phyloP scores from a whole-genome alignment of 37 sponge, comb jelly and placozoan genomes.

The Agelas oroides region DNA sequence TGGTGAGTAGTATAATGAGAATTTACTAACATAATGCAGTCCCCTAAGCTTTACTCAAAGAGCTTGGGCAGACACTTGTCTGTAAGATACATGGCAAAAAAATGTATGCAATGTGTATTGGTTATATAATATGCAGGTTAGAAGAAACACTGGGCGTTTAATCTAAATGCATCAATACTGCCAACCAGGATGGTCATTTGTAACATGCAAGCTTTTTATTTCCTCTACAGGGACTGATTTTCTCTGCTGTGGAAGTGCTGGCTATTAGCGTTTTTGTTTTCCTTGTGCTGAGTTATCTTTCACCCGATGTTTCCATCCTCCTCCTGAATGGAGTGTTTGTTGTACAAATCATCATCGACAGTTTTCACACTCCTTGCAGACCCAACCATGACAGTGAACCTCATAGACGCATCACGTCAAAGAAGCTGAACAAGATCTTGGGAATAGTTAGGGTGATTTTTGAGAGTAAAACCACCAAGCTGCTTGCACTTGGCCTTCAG shows the following conservation, averaged over 20 bases:
- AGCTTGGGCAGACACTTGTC: too few relatives aligned
- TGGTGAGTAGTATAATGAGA: too few relatives aligned
- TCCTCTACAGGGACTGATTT: slow-evolving; percentile 29
- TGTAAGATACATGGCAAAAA: too few relatives aligned
- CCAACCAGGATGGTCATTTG: too few relatives aligned
- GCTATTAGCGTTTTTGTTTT: slow-evolving; percentile 47
- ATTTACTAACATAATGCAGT: too few relatives aligned
- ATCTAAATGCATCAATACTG: too few relatives aligned
- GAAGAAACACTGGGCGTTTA: too few relatives aligned
- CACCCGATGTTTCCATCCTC: slow-evolving; percentile 40
- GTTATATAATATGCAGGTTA: too few relatives aligned
- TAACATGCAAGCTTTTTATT: too few relatives aligned
- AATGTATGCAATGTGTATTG: too few relatives aligned
- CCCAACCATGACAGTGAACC: background rate
- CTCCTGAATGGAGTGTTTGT: slow-evolving; percentile 43
- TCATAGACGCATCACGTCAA: background rate
- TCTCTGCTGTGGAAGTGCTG: slow-evolving; percentile 39
- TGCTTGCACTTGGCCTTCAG: slow-evolving; percentile 35
- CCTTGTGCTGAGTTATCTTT: slow-evolving; percentile 32
- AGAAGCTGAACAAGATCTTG: background rate
- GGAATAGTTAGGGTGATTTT: background rate
- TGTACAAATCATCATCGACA: slow-evolving; percentile 24
- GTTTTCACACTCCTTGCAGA: background rate
- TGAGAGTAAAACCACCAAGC: slow-evolving; percentile 19
- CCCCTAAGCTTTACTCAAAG: too few relatives aligned